Base-by-base conservation (phyloP, 2,888 invertebrate genomes). In the Pemphredon lugubris region DNA sequence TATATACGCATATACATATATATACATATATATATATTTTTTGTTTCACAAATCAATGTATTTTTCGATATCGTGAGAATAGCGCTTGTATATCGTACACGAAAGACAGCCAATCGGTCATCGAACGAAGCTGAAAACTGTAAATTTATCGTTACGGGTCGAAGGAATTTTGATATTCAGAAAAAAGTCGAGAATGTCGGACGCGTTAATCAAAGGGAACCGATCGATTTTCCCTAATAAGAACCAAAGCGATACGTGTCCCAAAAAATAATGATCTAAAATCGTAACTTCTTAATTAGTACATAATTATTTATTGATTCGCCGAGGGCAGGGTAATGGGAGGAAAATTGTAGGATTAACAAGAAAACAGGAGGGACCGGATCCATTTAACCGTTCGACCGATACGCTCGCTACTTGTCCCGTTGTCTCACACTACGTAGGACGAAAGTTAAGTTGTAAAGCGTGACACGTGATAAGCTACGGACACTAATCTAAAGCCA, bases 41-140 rank as follows among this genome's bases (percentile, higher is more conserved):
- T 79, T 68, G 71, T 67, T 73, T 79, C 75, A 79, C 77, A 82
- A 77, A 82, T 67, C 42, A 79, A 83, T 83, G 82, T 86, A 83
- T 85, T 83, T 86, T 84, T 85, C 81, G 77, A 86, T 80, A 82
- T 79, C 59, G 57, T 34, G 76, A 72, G 63, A 61, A 45, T 47
- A 61, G 59, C 34, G 47, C 44, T 68, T 37, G 26, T 47, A 48
- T 58, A 51, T 73, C 68, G 47, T 53, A 39, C 39, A 11, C 44
- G 21, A 32, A 42, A n/a, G 14, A 51, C 23, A 48, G 13, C 26
- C n/a, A 26, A 34, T 34, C 1, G n/a, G n/a, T 11, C 34, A 3
- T 4, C n/a, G 34, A 3, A 7, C 11, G n/a, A n/a, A 34, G n/a
- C n/a, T 26, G 34, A 34, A 7, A 34, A 34, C 4, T 7, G 34